These are phyloP conservation scores for Coreoperca whiteheadi DNA, from an alignment of 2,113 vertebrate genomes.

Conservation along the genomic window DNA sequence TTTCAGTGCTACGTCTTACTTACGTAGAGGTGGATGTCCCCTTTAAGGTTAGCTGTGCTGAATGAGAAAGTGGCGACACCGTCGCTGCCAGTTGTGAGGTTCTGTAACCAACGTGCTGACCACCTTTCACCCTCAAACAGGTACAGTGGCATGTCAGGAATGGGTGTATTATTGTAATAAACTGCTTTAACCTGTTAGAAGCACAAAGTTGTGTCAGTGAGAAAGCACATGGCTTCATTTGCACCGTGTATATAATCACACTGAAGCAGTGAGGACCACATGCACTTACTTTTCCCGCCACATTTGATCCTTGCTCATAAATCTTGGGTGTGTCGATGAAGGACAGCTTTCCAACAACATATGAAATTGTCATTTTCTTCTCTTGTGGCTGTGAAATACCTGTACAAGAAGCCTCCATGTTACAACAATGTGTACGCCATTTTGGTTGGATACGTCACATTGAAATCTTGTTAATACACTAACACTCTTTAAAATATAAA, in stretches of 20 bases:
- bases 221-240: background rate
- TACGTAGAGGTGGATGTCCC: conserved; percentile 54
- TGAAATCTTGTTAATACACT: too few relatives aligned
- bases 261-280: background rate
- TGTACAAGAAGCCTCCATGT: conserved; percentile 20
- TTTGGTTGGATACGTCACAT: too few relatives aligned
- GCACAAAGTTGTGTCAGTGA: background rate
- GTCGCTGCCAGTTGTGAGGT: conserved; percentile 74
- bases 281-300: conserved; percentile 75
- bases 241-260: background rate
- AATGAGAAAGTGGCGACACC: conserved; percentile 76
- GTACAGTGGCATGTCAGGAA: conserved; percentile 55
- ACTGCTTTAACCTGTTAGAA: conserved; percentile 71
- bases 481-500: background rate
- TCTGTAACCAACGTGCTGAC: conserved; percentile 18
- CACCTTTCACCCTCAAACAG: conserved; percentile 53
- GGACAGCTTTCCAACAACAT: conserved; percentile 67
- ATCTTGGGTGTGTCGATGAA: conserved; percentile 73
- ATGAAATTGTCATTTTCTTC: conserved; percentile 24
- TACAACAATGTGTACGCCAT: background rate
- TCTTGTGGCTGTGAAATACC: background rate
- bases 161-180: conserved; percentile 52
- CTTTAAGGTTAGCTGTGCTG: background rate
- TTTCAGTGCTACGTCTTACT: conserved; percentile 20
- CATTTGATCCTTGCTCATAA: conserved; percentile 51